Base-by-base conservation (phyloP, 1,140 invertebrate genomes). In the Campoletis sonorensis region DNA sequence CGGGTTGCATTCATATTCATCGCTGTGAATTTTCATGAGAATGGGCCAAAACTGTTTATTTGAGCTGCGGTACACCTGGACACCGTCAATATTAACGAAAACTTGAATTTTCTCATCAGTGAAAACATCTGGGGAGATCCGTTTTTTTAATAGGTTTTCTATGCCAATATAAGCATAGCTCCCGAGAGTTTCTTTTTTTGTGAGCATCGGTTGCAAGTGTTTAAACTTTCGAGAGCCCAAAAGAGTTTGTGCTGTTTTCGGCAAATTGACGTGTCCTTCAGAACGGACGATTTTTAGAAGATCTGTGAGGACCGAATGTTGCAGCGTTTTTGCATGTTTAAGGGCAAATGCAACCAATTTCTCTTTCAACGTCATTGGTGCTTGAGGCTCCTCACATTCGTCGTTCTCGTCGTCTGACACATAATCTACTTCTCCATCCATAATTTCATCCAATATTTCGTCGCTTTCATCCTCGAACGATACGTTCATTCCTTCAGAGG, bases 1-100 rank as follows among this genome's bases (percentile, higher is more conserved):
- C 68, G 16, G 73, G 80, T 45, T 4, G 33, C 75, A 33, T 13
- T 51, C 21, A 30, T 70, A 81, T 4, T 72, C 64, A 37, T 70
- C 37, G 67, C 81, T 16, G 26, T 70, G 26, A 26, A 85, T 16
- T 76, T 73, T 79, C 18, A 80, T 70, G 26, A 79, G 51, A 33
- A 85, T 85, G 23, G 84, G 80, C 81, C 77, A 83, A 79, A 83
- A 72, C 72, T 83, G 81, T 79, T 82, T 75, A 23, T 70, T 80
- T 13, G 80, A 85, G 70, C 79, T 79, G 33, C 33, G 67, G 40
- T 71, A 85, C 18, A 82, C 23, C 33, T 73, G 45, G 8, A 81
- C 27, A 23, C 82, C 82, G 79, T 84, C 84, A 80, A 84, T 51
- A 72, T 84, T 82, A 23, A 86, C 61, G 8, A 83, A 64, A 40